These are phyloP conservation scores for Rhagonycha fulva DNA, from an alignment of 2,888 invertebrate genomes.

Conservation along the genomic window DNA sequence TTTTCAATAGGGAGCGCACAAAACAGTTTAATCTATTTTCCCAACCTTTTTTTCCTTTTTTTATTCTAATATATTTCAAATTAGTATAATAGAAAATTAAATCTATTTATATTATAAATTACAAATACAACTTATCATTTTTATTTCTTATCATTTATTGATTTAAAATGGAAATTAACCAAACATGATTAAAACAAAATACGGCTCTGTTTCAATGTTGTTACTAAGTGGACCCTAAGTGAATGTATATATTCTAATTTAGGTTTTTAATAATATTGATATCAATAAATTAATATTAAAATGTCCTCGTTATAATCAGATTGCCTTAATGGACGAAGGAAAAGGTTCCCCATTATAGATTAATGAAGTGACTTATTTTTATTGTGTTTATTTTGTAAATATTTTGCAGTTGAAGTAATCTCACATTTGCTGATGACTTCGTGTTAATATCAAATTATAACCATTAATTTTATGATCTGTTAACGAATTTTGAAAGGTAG, in stretches of 20 bases:
- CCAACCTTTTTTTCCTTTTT: too few relatives aligned
- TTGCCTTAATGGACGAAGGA: neutral
- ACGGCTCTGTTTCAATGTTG: slow-evolving; percentile 14
- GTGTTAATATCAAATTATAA: neutral
- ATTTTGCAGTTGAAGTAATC: neutral
- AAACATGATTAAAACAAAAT: slow-evolving; percentile 2
- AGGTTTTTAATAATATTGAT: slow-evolving; percentile 13
- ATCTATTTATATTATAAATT: neutral
- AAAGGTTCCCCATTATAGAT: neutral
- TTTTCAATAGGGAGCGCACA: too few relatives aligned
- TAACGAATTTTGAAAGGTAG: neutral
- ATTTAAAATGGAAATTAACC: slow-evolving; percentile 16
- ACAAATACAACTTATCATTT: neutral
- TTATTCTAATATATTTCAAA: too few relatives aligned
- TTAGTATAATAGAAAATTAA: neutral
- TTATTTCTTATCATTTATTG: neutral
- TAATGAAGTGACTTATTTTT: neutral
- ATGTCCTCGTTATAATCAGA: slow-evolving; percentile 22
- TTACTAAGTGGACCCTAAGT: slow-evolving; percentile 27
- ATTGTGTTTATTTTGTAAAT: neutral
- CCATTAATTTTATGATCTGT: neutral
- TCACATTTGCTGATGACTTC: neutral
- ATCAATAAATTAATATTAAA: slow-evolving; percentile 3
- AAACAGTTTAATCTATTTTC: too few relatives aligned
- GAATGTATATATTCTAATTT: slow-evolving; percentile 9